A percentile compares a stretch with the other conserved stretches of the same genome.
Conservation (phyloP, 1,140 invertebrate genomes). For the Temnothorax longispinosus region DNA sequence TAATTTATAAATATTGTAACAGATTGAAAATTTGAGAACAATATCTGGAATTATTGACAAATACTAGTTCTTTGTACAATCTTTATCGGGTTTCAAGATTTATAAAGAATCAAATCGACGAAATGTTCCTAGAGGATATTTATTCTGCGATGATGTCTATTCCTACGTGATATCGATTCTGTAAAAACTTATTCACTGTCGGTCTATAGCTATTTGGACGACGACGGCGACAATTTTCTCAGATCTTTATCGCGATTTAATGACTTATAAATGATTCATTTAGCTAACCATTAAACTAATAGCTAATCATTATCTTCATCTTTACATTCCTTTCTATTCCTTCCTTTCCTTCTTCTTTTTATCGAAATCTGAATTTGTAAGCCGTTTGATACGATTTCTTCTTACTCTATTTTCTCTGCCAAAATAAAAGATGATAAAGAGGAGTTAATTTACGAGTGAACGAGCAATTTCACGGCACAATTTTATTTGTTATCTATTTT, state of each 20-base stretch:
- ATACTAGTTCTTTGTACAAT: constrained; percentile 35
- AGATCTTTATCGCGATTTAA: constrained; percentile 6
- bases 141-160: too few species aligned
- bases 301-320: constrained; percentile 26
- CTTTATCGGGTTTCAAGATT: not conserved
- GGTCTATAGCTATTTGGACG: not conserved
- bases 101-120: constrained; percentile 56
- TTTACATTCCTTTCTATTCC: not conserved
- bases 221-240: not conserved
- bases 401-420: not conserved
- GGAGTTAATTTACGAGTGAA: not conserved
- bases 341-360: not conserved
- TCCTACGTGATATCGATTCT: constrained; percentile 17
- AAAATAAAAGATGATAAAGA: not conserved
- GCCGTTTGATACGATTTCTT: not conserved
- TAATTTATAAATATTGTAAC: not conserved
- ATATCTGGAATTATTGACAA: constrained; percentile 43
- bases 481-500: not conserved
- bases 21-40: not conserved
- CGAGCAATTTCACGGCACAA: not conserved
- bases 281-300: not conserved
- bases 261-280: constrained; percentile 18
- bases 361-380: not conserved
- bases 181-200: constrained; percentile 52
- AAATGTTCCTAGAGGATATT: constrained; percentile 31